Base-by-base conservation (phyloP, 2,888 invertebrate species). In the Agonopterix heracliana region DNA sequence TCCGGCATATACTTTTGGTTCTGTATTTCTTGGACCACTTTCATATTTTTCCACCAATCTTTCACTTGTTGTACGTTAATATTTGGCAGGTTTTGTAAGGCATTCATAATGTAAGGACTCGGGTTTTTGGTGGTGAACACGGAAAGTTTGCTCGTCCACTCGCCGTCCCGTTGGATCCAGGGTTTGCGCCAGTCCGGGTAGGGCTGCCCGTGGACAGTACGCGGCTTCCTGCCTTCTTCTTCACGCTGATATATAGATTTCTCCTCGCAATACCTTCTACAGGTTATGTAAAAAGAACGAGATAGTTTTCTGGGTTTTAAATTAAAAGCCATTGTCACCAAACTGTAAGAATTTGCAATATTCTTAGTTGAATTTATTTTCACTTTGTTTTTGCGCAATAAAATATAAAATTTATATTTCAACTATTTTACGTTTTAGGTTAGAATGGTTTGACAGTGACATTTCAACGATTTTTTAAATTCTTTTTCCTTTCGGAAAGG, bases 131-230 rank as follows among this genome's bases (percentile, higher is more conserved):
- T 76, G 9, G 80, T 66, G 60, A 93, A 92, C 8, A 90, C 60
- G 43, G 91, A 89, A 1, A 93, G 71, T 63, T 91, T 90, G 56
- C 85, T 89, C 51, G 80, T 87, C 86, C 90, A 91, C 61, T 91
- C 89, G 1, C 89, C 90, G 1, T 91, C 86, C 14, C 90, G 81
- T 49, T 92, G 80, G 47, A 89, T 88, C 81, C 91, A 90, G 0
- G 91, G 90, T 44, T 85, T 90, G n/a, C 92, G 83, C 93, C 93
- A 93, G 45, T 90, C 80, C 35, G 91, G 74, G 52, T 89, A 90
- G 42, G 74, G 71, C 63, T 90, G 78, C 4, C 86, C 88, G 46
- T 79, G 64, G 0, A 83, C 70, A 41, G 56, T 59, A 12, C 78
- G 74, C 34, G 75, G 67, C 47, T 79, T 71, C 34, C 56, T 55